A percentile compares a stretch with the other conserved stretches of the same genome.
These are phyloP conservation scores for Neodiprion virginianus DNA, from an alignment of 1,140 invertebrate species.

Conservation along the genomic window DNA sequence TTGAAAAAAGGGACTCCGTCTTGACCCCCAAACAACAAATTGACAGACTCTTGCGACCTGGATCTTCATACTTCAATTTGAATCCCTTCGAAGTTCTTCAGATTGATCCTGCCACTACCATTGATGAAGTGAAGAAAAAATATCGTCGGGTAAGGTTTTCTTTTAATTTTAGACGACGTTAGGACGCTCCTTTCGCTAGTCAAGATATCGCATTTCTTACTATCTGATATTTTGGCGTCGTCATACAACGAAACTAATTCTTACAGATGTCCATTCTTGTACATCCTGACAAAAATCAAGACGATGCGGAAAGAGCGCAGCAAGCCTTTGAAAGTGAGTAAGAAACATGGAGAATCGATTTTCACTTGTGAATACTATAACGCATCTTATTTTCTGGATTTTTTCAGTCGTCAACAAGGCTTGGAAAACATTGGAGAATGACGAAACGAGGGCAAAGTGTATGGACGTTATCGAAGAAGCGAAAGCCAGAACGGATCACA, in stretches of 20 bases:
- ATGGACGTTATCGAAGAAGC: conserved; percentile 98
- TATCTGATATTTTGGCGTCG: background rate
- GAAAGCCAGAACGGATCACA: conserved; percentile 90
- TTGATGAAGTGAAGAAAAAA: conserved; percentile 96
- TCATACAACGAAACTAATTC: conserved; percentile 23
- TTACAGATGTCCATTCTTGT: conserved; percentile 91
- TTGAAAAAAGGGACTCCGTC: conserved; percentile 90
- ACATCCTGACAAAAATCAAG: conserved; percentile 98
- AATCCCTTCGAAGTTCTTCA: conserved; percentile 97
- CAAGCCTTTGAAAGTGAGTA: conserved; percentile 84
- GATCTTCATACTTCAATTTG: conserved; percentile 95
- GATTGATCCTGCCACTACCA: conserved; percentile 85
- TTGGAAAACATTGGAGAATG: conserved; percentile 96
- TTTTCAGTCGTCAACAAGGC: conserved; percentile 89
- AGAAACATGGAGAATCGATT: background rate
- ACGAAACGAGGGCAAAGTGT: conserved; percentile 92
- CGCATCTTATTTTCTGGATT: too few species aligned
- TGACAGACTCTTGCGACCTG: conserved; percentile 87
- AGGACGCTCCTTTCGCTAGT: conserved; percentile 18
- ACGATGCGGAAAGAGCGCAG: conserved; percentile 94
- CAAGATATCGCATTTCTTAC: conserved; percentile 4
- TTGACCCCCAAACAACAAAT: conserved; percentile 96
- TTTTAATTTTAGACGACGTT: conserved; percentile 24
- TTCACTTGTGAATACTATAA: background rate
- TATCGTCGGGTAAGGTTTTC: conserved; percentile 77